Percentiles rank a stretch among this genome's conserved stretches.
phyloP scores from a whole-genome alignment of 1,140 invertebrate species.

The Drosophila ohnishii region DNA sequence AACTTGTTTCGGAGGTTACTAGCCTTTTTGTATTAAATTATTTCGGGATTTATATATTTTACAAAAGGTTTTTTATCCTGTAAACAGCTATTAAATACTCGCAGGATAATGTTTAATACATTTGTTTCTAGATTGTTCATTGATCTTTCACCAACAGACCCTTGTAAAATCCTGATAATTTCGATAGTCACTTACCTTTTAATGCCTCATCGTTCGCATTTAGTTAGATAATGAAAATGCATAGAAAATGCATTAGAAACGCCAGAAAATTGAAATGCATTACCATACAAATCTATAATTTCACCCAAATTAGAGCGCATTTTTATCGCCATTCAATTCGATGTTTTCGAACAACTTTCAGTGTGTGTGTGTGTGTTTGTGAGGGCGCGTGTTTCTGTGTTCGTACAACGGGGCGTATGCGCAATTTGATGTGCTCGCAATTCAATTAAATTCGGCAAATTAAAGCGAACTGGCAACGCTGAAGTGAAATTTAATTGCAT shows the following conservation, averaged over 20 bases:
- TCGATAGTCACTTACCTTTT: conserved; percentile 4
- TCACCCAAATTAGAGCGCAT: conserved; percentile 61
- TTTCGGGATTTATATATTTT: background rate
- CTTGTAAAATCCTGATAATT: background rate
- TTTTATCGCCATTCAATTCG: conserved; percentile 55
- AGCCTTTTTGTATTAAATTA: background rate
- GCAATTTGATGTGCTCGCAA: conserved; percentile 63
- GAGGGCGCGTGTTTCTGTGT: background rate
- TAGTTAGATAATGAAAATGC: conserved; percentile 32
- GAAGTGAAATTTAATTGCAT: conserved; percentile 70
- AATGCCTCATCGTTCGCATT: conserved; percentile 31
- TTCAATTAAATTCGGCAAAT: conserved; percentile 72
- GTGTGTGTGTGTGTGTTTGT: background rate
- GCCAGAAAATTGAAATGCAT: conserved; percentile 55
- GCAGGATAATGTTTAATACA: background rate
- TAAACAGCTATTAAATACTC: background rate
- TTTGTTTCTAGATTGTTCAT: background rate
- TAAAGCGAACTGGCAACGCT: conserved; percentile 65
- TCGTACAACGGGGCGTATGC: conserved; percentile 54
- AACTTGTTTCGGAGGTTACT: background rate
- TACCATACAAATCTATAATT: conserved; percentile 65
- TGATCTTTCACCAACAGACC: background rate
- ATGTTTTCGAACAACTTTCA: conserved; percentile 22
- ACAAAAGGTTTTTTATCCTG: no score
- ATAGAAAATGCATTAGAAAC: conserved; percentile 40